These are phyloP conservation scores for Gymnoscopelus braueri DNA, from an alignment of 2,797 vertebrate species.

Conservation along the genomic window DNA sequence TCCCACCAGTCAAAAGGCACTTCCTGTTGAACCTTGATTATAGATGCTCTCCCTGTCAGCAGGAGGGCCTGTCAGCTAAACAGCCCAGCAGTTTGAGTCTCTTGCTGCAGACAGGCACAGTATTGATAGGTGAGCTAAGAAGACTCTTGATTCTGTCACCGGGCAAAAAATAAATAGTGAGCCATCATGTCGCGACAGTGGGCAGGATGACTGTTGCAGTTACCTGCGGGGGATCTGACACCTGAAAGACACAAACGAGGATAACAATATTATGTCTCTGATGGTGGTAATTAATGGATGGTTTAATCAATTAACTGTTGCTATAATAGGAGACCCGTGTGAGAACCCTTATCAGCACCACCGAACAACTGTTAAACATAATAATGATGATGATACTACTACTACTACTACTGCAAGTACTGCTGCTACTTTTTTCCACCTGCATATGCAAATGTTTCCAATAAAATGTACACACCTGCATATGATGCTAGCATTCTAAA, in stretches of 20 bases:
- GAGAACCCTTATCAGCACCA: too few relatives aligned
- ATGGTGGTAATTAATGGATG: neutral
- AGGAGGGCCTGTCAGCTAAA: constrained; percentile 59
- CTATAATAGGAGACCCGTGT: neutral
- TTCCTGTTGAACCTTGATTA: constrained; percentile 63
- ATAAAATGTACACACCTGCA: too few relatives aligned
- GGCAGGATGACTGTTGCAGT: constrained; percentile 57
- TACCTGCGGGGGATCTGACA: constrained; percentile 86
- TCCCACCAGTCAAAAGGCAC: constrained; percentile 66
- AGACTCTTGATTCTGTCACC: constrained; percentile 67
- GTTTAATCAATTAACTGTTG: neutral
- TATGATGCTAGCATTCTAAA: too few relatives aligned
- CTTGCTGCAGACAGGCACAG: constrained; percentile 55
- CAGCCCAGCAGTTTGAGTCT: constrained; percentile 70
- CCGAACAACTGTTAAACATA: too few relatives aligned
- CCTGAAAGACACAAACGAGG: constrained; percentile 57
- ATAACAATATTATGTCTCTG: constrained; percentile 1
- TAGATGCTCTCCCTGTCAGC: constrained; percentile 58
- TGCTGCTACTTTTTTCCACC: too few relatives aligned
- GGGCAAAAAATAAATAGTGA: constrained; percentile 72
- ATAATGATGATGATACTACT: too few relatives aligned
- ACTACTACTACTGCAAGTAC: too few relatives aligned
- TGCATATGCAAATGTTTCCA: too few relatives aligned
- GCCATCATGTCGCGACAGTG: constrained; percentile 67
- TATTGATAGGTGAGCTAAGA: constrained; percentile 61